phyloP scores from a whole-genome alignment of 2,113 vertebrate species.

The Turnix velox region DNA sequence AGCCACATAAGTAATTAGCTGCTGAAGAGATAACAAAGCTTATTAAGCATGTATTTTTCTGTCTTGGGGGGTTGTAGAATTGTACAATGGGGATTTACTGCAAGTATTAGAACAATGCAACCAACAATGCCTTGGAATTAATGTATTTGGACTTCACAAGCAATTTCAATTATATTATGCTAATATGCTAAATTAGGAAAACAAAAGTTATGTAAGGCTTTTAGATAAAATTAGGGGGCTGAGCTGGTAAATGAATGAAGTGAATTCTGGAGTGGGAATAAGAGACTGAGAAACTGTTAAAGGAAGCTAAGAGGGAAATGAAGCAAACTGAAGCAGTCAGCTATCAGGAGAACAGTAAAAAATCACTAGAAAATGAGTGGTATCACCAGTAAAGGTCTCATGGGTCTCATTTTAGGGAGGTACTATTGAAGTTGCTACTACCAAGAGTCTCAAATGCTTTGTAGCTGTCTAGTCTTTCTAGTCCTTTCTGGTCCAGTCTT shows the following conservation, averaged over 20 bases:
- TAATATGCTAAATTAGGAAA: conserved; percentile 35
- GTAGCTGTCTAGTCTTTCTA: neutral
- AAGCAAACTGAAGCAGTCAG: neutral
- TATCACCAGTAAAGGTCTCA: neutral
- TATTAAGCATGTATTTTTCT: conserved; percentile 28
- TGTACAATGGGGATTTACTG: neutral
- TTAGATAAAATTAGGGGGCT: neutral
- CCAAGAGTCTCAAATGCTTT: neutral
- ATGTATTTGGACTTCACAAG: conserved; percentile 20
- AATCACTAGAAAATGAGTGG: neutral
- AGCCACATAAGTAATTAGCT: conserved; percentile 22
- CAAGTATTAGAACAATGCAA: conserved; percentile 1
- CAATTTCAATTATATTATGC: conserved; percentile 48
- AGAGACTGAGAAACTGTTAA: neutral
- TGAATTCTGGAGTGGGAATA: neutral
- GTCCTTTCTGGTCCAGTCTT: neutral
- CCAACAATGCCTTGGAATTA: conserved; percentile 35
- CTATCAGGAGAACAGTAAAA: neutral
- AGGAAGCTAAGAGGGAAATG: neutral
- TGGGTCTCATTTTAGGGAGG: neutral
- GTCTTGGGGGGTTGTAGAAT: conserved; percentile 4
- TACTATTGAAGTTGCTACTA: neutral
- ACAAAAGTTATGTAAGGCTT: neutral
- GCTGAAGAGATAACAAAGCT: conserved; percentile 21
- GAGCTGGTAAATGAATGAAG: neutral